A percentile compares a stretch with the other conserved stretches of the same genome.
Evolutionary conservation across 2,113 vertebrate species (phyloP).

Genomic region (Leptobrachium ailaonicum): DNA sequence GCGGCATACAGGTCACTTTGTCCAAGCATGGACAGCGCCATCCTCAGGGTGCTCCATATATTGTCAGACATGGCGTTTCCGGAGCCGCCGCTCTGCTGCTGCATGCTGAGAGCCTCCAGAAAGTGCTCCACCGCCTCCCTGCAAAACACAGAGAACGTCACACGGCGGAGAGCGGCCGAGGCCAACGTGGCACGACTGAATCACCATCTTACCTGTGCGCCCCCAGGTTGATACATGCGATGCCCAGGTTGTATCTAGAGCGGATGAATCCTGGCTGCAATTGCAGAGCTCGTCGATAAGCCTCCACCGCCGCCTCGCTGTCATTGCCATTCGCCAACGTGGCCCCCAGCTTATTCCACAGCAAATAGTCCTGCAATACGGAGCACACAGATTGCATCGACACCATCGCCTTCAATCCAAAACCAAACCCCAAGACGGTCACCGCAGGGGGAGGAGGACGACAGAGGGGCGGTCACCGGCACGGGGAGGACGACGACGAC

Average conservation of each 20-base stretch:
- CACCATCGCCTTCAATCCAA: too few species aligned
- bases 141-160: conserved; percentile 33
- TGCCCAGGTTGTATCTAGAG: conserved; percentile 95
- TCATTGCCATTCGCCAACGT: conserved; percentile 93
- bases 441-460: too few species aligned
- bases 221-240: conserved; percentile 94
- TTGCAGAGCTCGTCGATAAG: conserved; percentile 88
- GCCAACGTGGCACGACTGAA: background rate
- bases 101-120: conserved; percentile 91
- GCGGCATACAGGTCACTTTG: conserved; percentile 90
- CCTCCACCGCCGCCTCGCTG: conserved; percentile 92
- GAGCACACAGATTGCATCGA: too few species aligned
- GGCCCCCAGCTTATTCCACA: conserved; percentile 96
- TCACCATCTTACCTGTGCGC: conserved; percentile 84
- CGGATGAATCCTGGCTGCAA: conserved; percentile 95
- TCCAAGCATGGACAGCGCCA: conserved; percentile 97
- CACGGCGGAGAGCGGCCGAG: too few species aligned
- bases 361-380: conserved; percentile 81
- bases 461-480: too few species aligned
- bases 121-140: conserved; percentile 98
- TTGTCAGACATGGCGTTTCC: conserved; percentile 90
- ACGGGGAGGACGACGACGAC: too few species aligned
- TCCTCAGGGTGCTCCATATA: conserved; percentile 96
- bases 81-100: conserved; percentile 76
- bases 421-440: too few species aligned